Evolutionary conservation across 2,113 vertebrate species (phyloP), one percentile per base, ranked within the genome.

Genomic region (Eolophus roseicapilla): DNA sequence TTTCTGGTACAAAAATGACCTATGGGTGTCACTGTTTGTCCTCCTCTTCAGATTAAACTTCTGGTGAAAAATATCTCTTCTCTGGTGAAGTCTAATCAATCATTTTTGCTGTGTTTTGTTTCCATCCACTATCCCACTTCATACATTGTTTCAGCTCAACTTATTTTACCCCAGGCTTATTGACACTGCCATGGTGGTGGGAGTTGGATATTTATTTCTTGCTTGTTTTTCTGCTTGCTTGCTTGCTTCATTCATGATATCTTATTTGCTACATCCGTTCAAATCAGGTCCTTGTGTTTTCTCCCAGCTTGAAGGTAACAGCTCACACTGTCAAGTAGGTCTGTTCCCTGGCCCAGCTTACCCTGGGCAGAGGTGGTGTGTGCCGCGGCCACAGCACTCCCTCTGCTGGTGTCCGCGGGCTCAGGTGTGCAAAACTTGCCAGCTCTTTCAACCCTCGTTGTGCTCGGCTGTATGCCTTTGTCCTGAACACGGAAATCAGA

Each of bases 21-120:
- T 90, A 92, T 47, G 90, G 85, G 93, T 95, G 95, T 94, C 94
- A 95, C 92, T 90, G 79, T 90, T 95, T 81, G 95, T 90, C 88
- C 43, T 94, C 46, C 76, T 92, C 80, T 92, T 88, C 71, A 71
- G 27, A 44, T 64, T 67, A 81, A 88, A 67, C 6, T 85, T 81
- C 50, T 68, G 31, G 23, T 39, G 57, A 86, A 95, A 95, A 88
- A 50, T 44, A 20, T 13, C 1, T 86, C 69, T 78, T 74, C 46
- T 88, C 50, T 70, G 13, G 27, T 86, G 60, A 88, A 90, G 27
- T 86, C 75, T 68, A 75, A 74, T 28, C 80, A 47, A 74, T 28
- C 74, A 44, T 33, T 93, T 93, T 65, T 63, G 20, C 64, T 39
- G 19, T 84, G 24, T 39, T 86, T 85, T 78, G 21, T 90, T 86